These are phyloP conservation scores for Lota lota DNA, from an alignment of 2,113 vertebrate species.

Conservation along the genomic window DNA sequence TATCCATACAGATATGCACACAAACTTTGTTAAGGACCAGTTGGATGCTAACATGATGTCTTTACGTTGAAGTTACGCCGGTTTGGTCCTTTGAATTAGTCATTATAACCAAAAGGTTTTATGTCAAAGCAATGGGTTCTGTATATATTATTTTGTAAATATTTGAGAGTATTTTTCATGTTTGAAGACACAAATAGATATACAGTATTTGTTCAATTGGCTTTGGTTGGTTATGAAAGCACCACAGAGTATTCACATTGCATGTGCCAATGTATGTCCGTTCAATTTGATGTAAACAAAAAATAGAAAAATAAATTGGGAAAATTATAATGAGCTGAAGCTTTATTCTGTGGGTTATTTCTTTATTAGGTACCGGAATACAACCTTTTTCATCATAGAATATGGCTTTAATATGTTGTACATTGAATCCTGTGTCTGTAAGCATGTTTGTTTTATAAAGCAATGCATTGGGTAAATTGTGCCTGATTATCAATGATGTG, in stretches of 20 bases:
- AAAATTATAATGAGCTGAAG: slow-evolving; percentile 63
- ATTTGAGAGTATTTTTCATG: slow-evolving; percentile 76
- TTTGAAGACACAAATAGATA: slow-evolving; percentile 68
- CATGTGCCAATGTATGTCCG: slow-evolving; percentile 75
- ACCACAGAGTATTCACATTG: slow-evolving; percentile 75
- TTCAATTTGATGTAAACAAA: slow-evolving; percentile 72
- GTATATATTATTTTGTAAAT: slow-evolving; percentile 70
- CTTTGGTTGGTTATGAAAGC: slow-evolving; percentile 68
- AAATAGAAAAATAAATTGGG: slow-evolving; percentile 57
- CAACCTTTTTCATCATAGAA: slow-evolving; percentile 46
- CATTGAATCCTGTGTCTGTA: slow-evolving; percentile 44
- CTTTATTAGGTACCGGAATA: slow-evolving; percentile 28
- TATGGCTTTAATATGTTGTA: slow-evolving; percentile 68
- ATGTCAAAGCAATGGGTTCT: slow-evolving; percentile 57
- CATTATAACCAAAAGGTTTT: slow-evolving; percentile 33
- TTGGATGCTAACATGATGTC: not conserved
- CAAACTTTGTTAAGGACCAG: slow-evolving; percentile 35
- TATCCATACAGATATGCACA: no score
- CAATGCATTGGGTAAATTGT: slow-evolving; percentile 59
- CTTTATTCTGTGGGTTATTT: slow-evolving; percentile 57
- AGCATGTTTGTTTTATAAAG: slow-evolving; percentile 71
- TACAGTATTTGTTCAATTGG: slow-evolving; percentile 66
- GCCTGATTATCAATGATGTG: slow-evolving; percentile 51
- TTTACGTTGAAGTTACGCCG: no score
- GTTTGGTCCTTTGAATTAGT: slow-evolving; percentile 8